A percentile compares a stretch with the other conserved stretches of the same genome.
Conservation (phyloP, 2,797 vertebrate species). For the Pantherophis vulpinus region DNA sequence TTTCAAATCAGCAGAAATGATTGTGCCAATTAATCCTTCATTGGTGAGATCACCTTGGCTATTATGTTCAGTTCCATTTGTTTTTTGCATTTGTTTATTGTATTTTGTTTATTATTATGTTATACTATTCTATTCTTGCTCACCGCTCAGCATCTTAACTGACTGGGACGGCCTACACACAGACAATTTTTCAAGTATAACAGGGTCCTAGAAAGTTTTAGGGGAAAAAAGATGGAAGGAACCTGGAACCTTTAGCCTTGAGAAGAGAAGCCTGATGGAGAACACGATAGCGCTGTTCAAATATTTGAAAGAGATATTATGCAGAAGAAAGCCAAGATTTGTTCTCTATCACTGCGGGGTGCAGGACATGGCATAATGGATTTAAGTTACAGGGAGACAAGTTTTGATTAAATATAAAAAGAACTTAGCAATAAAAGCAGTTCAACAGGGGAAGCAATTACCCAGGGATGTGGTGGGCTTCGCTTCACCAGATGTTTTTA, state of each 20-base stretch:
- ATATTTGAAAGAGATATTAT: background rate
- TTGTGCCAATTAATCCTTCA: background rate
- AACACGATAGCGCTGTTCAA: background rate
- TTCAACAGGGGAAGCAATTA: background rate
- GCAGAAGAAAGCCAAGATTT: background rate
- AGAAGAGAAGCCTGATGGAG: background rate
- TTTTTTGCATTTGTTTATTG: background rate
- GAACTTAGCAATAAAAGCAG: background rate
- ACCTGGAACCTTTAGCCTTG: background rate
- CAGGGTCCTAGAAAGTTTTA: background rate
- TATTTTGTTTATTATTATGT: background rate
- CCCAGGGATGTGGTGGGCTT: background rate
- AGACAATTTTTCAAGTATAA: background rate
- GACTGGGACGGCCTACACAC: background rate
- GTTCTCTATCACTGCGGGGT: background rate
- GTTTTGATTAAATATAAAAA: background rate
- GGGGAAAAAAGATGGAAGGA: background rate
- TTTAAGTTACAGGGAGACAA: background rate
- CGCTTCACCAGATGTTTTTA: background rate
- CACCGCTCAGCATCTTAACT: background rate
- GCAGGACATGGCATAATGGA: background rate
- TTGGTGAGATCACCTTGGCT: background rate
- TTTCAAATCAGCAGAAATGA: background rate
- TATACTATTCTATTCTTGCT: background rate
- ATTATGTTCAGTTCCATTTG: background rate